Percentiles rank a stretch among this genome's conserved stretches.
phyloP scores from a whole-genome alignment of 2,113 vertebrate genomes.

The Malaclemys terrapin region DNA sequence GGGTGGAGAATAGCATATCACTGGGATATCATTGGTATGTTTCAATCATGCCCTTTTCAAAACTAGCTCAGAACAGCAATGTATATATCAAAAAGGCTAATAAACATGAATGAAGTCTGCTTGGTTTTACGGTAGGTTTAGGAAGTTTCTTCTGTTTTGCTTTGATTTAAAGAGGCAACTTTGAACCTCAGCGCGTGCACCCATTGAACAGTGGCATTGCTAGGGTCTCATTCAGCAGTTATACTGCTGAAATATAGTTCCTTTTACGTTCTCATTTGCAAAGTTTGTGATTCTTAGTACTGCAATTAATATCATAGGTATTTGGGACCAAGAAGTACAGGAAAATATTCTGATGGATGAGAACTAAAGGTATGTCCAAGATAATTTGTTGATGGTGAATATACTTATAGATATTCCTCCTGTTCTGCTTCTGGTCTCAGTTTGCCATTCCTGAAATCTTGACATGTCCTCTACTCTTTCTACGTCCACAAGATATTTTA shows the following conservation, averaged over 20 bases:
- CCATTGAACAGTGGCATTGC: neutral
- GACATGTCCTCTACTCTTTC: neutral
- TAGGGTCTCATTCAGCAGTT: neutral
- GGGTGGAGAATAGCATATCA: neutral
- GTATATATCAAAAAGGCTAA: neutral
- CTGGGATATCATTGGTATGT: neutral
- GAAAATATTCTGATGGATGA: neutral
- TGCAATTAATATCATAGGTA: neutral
- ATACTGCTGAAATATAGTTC: neutral
- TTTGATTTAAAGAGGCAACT: neutral
- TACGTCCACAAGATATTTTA: neutral
- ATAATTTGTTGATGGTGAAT: neutral
- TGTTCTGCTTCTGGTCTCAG: neutral
- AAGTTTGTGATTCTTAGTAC: neutral
- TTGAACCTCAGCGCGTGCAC: neutral
- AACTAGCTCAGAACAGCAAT: neutral
- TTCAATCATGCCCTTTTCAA: neutral
- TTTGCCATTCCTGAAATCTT: neutral
- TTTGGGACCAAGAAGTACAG: neutral
- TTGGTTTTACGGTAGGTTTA: neutral
- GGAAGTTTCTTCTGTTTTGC: neutral
- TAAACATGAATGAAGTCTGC: neutral
- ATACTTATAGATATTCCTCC: neutral
- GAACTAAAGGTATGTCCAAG: neutral
- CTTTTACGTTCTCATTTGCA: neutral